Evolutionary conservation across 2,888 invertebrate species (phyloP), one percentile per base, ranked within the genome.

Genomic region (Polylopha cassiicola): DNA sequence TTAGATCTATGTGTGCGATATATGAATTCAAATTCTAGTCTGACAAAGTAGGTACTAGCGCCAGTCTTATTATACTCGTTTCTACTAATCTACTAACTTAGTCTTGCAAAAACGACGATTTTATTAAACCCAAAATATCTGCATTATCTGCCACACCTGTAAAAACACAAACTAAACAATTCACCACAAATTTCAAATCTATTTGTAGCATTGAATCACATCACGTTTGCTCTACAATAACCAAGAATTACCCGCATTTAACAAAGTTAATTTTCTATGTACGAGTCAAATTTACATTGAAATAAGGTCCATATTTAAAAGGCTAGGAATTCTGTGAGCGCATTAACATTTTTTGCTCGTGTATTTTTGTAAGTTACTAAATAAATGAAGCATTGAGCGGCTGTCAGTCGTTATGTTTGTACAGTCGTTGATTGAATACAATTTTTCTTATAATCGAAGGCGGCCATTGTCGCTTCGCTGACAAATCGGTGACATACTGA

Each of bases 381-480:
- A 78, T 81, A 81, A 81, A 82, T 81, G 78, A 81, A 65, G 64
- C 64, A 80, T 82, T 85, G 81, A 84, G 71, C 65, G 56, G 51
- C 61, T 71, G 82, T 78, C 81, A 73, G 58, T 38, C 48, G 51
- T n/a, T n/a, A n/a, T 82, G 80, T 84, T 84, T 77, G 68, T 67
- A 64, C 68, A 77, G 71, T 61, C 65, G 54, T 48, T 59, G 57
- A 46, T 48, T 50, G 48, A 53, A 61, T 57, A 44, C 55, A 34
- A 37, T 44, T 58, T 51, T 53, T 52, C 53, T 54, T 57, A 58
- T 53, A 59, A 56, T 55, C 51, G 51, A 61, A 54, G 49, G 60
- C 62, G 63, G 24, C 51, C 50, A 61, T 73, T 70, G 70, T 73
- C 53, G 45, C 50, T 21, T 52, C 53, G 55, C 55, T 63, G 63